Base-by-base conservation (phyloP, 2,113 vertebrate species). In the Prunella himalayana region DNA sequence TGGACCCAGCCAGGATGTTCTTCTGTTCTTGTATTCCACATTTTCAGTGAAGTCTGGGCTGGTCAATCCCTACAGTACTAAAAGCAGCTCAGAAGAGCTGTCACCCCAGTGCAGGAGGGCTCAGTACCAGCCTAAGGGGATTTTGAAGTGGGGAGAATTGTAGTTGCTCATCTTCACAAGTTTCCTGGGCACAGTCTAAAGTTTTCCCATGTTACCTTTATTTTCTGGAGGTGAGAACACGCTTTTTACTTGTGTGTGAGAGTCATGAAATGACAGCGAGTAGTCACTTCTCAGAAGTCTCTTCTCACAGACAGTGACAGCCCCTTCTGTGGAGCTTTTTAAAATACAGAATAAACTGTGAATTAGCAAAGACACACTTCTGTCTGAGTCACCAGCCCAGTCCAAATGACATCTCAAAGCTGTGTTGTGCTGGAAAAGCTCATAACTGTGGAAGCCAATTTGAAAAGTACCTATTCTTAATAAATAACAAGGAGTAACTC, bases 271-370 rank as follows among this genome's bases (percentile, higher is more conserved):
- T 63, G 60, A 71, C 90, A 82, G 35, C 7, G 25, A 85, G 49
- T 66, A 72, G 78, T 83, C 71, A 49, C 50, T 90, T 70, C 64
- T 83, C 71, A 83, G 22, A 90, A 77, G 79, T 68, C 37, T 27
- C 35, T 88, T 79, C 60, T 88, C 59, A 56, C n/a, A 76, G 84
- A n/a, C 54, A 64, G 75, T 39, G 49, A 44, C 42, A 60, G 64
- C 61, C 37, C 65, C 72, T 91, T 89, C 82, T 83, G 81, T 45
- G 47, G 47, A 88, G 72, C 79, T 88, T 88, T 95, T 82, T 93
- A 3, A 69, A 81, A 65, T 76, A 57, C 66, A 73, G 68, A 86
- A 78, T 73, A 91, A 93, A 94, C 47, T 65, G 68, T 50, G 77
- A 81, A 86, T 90, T 88, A 94, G 72, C 81, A 92, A 88, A 93